phyloP scores from a whole-genome alignment of 2,797 vertebrate species.

The Xenops minutus region DNA sequence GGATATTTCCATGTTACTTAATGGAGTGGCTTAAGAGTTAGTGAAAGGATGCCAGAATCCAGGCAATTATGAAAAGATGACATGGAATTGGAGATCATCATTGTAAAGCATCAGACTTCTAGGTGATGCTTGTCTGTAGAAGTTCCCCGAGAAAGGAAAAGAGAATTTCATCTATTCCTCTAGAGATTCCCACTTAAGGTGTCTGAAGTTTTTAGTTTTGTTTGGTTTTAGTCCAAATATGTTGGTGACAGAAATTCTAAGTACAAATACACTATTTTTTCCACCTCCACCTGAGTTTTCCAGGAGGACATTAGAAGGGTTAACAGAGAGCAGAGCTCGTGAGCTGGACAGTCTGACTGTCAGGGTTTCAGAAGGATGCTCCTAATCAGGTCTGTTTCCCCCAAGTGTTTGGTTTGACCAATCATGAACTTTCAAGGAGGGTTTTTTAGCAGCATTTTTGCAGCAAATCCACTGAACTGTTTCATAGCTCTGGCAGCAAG shows the following conservation, averaged over 20 bases:
- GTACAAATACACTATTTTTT: neutral
- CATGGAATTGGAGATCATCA: neutral
- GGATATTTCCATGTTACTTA: neutral
- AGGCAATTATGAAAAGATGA: neutral
- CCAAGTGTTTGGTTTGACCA: neutral
- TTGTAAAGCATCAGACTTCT: neutral
- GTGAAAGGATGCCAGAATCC: neutral
- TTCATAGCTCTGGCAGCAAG: neutral
- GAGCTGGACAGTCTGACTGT: neutral
- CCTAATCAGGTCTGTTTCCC: rapidly evolving
- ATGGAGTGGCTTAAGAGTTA: neutral
- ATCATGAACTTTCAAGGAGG: neutral
- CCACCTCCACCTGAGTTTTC: neutral
- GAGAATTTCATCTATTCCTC: neutral
- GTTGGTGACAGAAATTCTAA: neutral
- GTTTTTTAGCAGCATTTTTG: neutral
- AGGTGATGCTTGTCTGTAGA: rapidly evolving
- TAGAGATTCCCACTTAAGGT: neutral
- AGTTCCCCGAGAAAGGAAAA: neutral
- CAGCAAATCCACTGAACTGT: neutral
- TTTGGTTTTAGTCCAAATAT: neutral
- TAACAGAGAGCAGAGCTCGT: neutral
- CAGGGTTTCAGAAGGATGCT: neutral
- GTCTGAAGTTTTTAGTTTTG: neutral
- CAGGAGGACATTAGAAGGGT: neutral